Evolutionary conservation across 1,140 invertebrate genomes (phyloP).

Genomic region (Eumeta japonica): DNA sequence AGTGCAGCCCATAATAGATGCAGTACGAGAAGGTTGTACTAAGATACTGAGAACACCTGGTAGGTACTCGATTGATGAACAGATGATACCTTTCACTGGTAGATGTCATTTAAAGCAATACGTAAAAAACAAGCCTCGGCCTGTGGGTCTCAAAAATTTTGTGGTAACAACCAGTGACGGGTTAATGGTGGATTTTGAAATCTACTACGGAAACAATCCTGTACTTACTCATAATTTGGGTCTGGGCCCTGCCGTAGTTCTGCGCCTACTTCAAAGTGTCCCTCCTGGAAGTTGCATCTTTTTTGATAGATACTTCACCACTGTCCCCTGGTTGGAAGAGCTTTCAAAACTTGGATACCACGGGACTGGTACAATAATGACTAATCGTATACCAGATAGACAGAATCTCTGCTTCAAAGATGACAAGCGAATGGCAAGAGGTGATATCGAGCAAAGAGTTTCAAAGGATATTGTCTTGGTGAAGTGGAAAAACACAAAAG

Average conservation of each 20-base stretch:
- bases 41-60: neutral
- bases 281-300: conserved; percentile 18
- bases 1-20: conserved; percentile 6
- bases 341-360: conserved; percentile 13
- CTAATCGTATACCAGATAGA: conserved; percentile 12
- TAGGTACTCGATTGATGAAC: conserved; percentile 9
- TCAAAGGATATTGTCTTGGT: conserved; percentile 7
- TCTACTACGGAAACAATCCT: conserved; percentile 16
- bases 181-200: conserved; percentile 24
- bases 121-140: conserved; percentile 11
- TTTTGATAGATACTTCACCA: conserved; percentile 17
- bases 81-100: conserved; percentile 10
- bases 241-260: conserved; percentile 15
- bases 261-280: conserved; percentile 14
- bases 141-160: conserved; percentile 19
- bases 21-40: conserved; percentile 9
- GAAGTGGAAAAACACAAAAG: conserved; percentile 20
- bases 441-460: conserved; percentile 12
- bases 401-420: conserved; percentile 12
- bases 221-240: conserved; percentile 9
- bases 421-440: conserved; percentile 10
- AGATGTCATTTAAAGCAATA: conserved; percentile 3
- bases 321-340: conserved; percentile 14
- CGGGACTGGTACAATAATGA: too few species aligned
- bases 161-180: conserved; percentile 15